A percentile compares a stretch with the other conserved stretches of the same genome.
These are phyloP conservation scores for Drosophila imparisetae DNA, from an alignment of 2,888 invertebrate genomes.

Conservation along the genomic window DNA sequence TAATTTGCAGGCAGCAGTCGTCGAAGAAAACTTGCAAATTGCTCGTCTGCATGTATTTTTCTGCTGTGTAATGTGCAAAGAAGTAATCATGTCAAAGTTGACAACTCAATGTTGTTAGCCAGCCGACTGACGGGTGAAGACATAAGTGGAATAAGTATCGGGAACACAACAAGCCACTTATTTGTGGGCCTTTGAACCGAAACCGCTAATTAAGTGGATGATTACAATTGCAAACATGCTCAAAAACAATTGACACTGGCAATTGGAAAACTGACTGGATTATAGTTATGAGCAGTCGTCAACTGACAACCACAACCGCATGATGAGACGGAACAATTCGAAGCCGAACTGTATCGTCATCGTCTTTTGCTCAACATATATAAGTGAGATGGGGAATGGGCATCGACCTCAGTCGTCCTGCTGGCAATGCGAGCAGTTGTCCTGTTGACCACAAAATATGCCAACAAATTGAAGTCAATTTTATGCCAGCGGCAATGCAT, in stretches of 20 bases:
- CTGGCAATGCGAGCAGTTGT: conserved; percentile 32
- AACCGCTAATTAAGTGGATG: conserved; percentile 26
- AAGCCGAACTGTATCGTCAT: conserved; percentile 18
- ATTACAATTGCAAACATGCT: conserved; percentile 32
- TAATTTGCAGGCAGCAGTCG: background rate
- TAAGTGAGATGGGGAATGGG: background rate
- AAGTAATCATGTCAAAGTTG: conserved; percentile 28
- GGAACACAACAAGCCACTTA: conserved; percentile 21
- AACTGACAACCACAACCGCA: conserved; percentile 35
- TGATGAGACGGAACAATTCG: conserved; percentile 3
- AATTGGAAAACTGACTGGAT: conserved; percentile 27
- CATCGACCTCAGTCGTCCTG: background rate
- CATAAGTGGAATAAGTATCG: background rate
- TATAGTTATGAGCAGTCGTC: conserved; percentile 31
- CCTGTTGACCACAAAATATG: conserved; percentile 73
- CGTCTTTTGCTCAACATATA: background rate
- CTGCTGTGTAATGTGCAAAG: background rate
- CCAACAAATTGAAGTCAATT: conserved; percentile 55
- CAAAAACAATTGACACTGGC: conserved; percentile 45
- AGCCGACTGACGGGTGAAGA: conserved; percentile 1
- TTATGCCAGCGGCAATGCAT: conserved; percentile 45
- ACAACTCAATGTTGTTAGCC: conserved; percentile 55
- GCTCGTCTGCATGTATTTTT: background rate
- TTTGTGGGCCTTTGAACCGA: conserved; percentile 11
- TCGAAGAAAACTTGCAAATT: background rate